Evolutionary conservation across 2,797 vertebrate genomes (phyloP).

Genomic region (Leucoraja ocellata): DNA sequence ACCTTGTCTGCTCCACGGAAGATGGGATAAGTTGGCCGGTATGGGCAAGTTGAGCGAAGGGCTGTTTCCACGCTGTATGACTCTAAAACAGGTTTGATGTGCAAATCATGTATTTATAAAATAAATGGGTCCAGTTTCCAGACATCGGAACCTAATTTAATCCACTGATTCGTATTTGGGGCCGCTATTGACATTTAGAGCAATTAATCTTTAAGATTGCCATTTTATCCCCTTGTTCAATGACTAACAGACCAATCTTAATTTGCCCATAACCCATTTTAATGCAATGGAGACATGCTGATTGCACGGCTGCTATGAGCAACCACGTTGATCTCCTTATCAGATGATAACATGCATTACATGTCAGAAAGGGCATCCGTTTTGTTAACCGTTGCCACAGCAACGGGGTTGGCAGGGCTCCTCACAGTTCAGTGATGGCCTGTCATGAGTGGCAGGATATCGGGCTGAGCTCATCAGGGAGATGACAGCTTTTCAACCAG

Average conservation of each 20-base stretch:
- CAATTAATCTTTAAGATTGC: slow-evolving; percentile 1
- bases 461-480: slow-evolving; percentile 9
- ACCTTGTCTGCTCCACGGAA: no score
- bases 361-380: slow-evolving; percentile 33
- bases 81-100: no score
- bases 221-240: slow-evolving; percentile 21
- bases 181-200: not conserved
- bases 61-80: no score
- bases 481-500: not conserved
- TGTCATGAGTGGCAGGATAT: not conserved
- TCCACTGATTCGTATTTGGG: not conserved
- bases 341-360: slow-evolving; percentile 31
- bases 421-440: not conserved
- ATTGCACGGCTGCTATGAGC: slow-evolving; percentile 16
- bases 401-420: slow-evolving; percentile 27
- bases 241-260: not conserved
- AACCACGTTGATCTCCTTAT: slow-evolving; percentile 33
- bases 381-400: slow-evolving; percentile 22
- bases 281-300: not conserved
- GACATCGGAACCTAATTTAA: not conserved
- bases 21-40: no score
- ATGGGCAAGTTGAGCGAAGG: no score
- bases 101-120: no score
- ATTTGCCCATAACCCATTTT: slow-evolving; percentile 15
- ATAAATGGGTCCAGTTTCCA: no score